A percentile compares a stretch with the other conserved stretches of the same genome.
Conservation (phyloP, 2,797 vertebrate species). For the Enteromius argenteus region DNA sequence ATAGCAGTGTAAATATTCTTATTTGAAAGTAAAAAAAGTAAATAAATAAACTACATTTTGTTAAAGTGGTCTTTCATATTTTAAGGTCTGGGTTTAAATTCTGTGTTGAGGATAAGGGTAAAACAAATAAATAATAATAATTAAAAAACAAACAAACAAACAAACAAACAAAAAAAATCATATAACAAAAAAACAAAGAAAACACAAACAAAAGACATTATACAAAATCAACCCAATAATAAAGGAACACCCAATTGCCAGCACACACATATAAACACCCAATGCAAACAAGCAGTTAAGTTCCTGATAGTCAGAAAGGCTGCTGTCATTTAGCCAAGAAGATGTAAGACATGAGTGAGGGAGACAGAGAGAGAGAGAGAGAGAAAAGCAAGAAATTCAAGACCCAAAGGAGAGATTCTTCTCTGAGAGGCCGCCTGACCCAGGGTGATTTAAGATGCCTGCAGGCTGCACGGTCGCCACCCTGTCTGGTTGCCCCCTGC, state of each 20-base stretch:
- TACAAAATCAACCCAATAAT: not conserved
- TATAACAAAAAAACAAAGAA: not conserved
- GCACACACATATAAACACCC: not conserved
- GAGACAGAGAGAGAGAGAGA: not conserved
- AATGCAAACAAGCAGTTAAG: not conserved
- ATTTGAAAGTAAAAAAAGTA: not conserved
- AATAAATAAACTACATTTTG: not conserved
- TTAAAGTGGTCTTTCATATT: not conserved
- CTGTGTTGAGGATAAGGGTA: not conserved
- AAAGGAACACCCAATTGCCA: not conserved
- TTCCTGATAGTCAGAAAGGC: not conserved
- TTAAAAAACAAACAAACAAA: not conserved
- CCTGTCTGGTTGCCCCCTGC: conserved; percentile 47
- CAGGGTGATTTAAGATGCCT: conserved; percentile 58
- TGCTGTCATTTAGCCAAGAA: conserved; percentile 18
- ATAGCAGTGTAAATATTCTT: not conserved
- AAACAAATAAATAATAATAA: not conserved
- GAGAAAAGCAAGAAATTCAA: conserved; percentile 29
- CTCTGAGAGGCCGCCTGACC: conserved; percentile 49
- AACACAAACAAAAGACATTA: not conserved
- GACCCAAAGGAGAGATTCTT: conserved; percentile 51
- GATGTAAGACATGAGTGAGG: not conserved
- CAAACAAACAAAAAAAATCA: not conserved
- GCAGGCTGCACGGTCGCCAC: conserved; percentile 49
- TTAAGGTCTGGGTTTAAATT: not conserved